Conservation (phyloP, 2,888 invertebrate genomes). For the Panopea generosa region DNA sequence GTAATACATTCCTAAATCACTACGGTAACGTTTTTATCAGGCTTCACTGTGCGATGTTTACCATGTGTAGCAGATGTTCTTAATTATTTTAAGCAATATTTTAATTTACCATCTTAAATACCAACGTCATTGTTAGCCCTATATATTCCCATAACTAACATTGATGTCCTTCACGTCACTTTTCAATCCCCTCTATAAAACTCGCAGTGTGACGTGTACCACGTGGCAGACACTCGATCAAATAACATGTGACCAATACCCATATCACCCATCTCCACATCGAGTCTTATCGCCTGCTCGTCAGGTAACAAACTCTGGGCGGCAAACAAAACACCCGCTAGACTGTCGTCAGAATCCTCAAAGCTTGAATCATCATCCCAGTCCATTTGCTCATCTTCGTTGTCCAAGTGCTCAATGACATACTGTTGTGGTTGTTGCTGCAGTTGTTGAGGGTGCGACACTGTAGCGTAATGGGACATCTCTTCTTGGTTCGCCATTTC, state of each 20-base stretch:
- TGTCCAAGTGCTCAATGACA: constrained; percentile 23
- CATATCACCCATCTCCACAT: constrained; percentile 64
- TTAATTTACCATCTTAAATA: too few relatives aligned
- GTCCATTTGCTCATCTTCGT: constrained; percentile 47
- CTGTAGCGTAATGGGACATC: too few relatives aligned
- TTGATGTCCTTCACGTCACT: too few relatives aligned
- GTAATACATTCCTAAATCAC: too few relatives aligned
- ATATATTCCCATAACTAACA: too few relatives aligned
- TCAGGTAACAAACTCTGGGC: constrained; percentile 48
- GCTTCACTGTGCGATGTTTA: too few relatives aligned
- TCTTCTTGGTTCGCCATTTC: constrained; percentile 13
- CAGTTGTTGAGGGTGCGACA: too few relatives aligned
- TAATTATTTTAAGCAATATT: too few relatives aligned
- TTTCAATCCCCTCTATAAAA: constrained; percentile 43
- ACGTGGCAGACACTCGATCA: constrained; percentile 59
- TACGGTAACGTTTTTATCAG: too few relatives aligned
- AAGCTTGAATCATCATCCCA: constrained; percentile 31
- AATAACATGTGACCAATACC: constrained; percentile 61
- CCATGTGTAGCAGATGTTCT: too few relatives aligned
- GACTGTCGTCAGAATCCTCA: constrained; percentile 42
- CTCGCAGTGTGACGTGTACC: constrained; percentile 51
- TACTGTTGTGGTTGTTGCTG: neutral
- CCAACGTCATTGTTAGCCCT: too few relatives aligned
- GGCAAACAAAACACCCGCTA: constrained; percentile 58
- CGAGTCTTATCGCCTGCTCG: constrained; percentile 54